Base-by-base conservation (phyloP, 37 sponge, comb jelly and placozoan species). In the Eunapius fragilis region DNA sequence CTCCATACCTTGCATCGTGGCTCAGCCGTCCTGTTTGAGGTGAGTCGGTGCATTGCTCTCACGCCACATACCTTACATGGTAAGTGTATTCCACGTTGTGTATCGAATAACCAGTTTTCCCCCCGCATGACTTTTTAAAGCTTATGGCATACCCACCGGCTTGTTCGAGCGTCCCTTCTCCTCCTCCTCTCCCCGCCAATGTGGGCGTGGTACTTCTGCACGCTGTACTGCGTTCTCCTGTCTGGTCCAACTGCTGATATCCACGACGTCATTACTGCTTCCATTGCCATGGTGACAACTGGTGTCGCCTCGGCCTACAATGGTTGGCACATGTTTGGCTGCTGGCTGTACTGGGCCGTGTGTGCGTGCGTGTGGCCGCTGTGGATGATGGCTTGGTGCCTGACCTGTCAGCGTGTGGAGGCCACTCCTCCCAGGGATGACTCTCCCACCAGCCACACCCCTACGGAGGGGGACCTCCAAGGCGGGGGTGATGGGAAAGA, bases 281-380 rank as follows among this genome's bases (percentile, higher is more conserved):
- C 58, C 27, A 67, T 70, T 30, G 68, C 28, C 14, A 27, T 81
- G 67, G 48, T 34, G 36, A 31, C 45, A 47, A 37, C 19, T 0
- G 84, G 89, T 13, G 32, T 84, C 37, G 84, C 78, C 0, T 49
- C 25, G 25, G 19, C 86, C 37, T 80, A 85, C 82, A 85, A 69
- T 48, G 23, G 75, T 35, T 90, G 83, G 81, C 70, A 48, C 10
- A 41, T 90, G 38, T 31, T 78, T 3, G 83, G 80, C 0, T 74
- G 76, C 31, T 91, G 92, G 88, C 47, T 84, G 41, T 87, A 47
- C 68, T 45, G 71, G 58, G 41, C 68, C 31, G 68, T 50, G 32
- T 88, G 89, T 49, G 35, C 77, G 85, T 85, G 37, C n/a, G 92
- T 92, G 78, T 92, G 92, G 86, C 89, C 89, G 24, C 70, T 83